A percentile compares a stretch with the other conserved stretches of the same genome.
Evolutionary conservation across 2,888 invertebrate species (phyloP).

Genomic region (Eumerus sabulonum): DNA sequence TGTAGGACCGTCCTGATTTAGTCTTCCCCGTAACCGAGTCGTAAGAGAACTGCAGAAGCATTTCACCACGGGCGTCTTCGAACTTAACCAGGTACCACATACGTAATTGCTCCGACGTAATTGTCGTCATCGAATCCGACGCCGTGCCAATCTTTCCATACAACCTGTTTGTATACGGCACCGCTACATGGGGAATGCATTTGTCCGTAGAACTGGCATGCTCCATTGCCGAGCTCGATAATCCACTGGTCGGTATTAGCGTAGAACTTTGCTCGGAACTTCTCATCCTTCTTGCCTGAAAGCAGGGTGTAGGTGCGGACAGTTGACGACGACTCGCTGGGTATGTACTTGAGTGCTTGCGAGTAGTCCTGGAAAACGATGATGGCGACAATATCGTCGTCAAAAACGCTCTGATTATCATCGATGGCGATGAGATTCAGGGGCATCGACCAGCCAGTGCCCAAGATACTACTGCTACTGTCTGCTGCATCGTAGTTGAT

Average conservation of each 20-base stretch:
- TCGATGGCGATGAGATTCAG: constrained; percentile 30
- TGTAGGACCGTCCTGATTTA: constrained; percentile 6
- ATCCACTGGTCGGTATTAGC: constrained; percentile 13
- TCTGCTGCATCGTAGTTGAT: constrained; percentile 21
- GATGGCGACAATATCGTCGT: constrained; percentile 8
- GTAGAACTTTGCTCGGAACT: constrained; percentile 30
- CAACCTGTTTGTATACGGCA: constrained; percentile 19
- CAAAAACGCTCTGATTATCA: constrained; percentile 26
- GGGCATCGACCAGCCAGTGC: constrained; percentile 35
- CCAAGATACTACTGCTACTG: constrained; percentile 8
- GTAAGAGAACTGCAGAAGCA: constrained; percentile 18
- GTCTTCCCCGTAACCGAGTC: background rate
- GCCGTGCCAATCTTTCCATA: constrained; percentile 39
- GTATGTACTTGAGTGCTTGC: constrained; percentile 3
- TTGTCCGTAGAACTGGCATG: constrained; percentile 25
- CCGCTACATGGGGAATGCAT: background rate
- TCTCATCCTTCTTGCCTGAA: background rate
- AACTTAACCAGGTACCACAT: constrained; percentile 36
- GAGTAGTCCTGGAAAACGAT: constrained; percentile 20
- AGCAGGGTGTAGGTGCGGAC: background rate
- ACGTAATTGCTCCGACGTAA: constrained; percentile 10
- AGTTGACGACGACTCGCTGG: constrained; percentile 3
- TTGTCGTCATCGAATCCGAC: constrained; percentile 19
- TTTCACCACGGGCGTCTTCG: background rate
- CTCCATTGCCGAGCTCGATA: constrained; percentile 28